Evolutionary conservation across 2,797 vertebrate species (phyloP).

Genomic region (Trichosurus vulpecula): DNA sequence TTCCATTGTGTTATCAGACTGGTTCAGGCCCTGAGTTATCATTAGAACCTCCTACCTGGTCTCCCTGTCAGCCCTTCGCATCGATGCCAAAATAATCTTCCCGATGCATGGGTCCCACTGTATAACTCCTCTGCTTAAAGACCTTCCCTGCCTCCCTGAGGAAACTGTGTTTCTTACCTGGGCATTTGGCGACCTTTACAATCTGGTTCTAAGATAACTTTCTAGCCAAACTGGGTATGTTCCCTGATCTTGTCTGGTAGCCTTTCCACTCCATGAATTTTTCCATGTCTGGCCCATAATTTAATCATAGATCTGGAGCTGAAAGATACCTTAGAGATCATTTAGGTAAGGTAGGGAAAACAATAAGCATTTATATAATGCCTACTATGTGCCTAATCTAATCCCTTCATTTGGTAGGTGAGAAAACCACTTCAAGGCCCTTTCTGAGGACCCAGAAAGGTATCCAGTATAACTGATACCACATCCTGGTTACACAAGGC

Average conservation of each 20-base stretch:
- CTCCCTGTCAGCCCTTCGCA: neutral
- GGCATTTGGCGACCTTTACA: neutral
- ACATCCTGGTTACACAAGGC: neutral
- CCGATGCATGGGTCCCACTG: neutral
- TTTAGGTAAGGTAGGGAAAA: neutral
- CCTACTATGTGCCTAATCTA: neutral
- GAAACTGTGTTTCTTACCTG: neutral
- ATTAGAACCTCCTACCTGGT: neutral
- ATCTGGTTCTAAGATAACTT: neutral
- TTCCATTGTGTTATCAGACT: neutral
- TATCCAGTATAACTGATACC: neutral
- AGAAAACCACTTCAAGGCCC: neutral
- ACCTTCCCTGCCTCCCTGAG: neutral
- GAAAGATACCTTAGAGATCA: neutral
- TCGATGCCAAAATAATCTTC: neutral
- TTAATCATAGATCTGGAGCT: neutral
- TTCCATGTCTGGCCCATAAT: neutral
- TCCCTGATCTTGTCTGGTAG: neutral
- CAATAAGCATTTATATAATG: constrained; percentile 9
- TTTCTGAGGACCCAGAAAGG: neutral
- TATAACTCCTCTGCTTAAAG: neutral
- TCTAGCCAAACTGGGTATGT: neutral
- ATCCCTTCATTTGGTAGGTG: neutral
- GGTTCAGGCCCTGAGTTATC: neutral
- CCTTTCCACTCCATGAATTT: neutral